phyloP scores from a whole-genome alignment of 2,797 vertebrate genomes.

The Lepidocolaptes lacrymiger region DNA sequence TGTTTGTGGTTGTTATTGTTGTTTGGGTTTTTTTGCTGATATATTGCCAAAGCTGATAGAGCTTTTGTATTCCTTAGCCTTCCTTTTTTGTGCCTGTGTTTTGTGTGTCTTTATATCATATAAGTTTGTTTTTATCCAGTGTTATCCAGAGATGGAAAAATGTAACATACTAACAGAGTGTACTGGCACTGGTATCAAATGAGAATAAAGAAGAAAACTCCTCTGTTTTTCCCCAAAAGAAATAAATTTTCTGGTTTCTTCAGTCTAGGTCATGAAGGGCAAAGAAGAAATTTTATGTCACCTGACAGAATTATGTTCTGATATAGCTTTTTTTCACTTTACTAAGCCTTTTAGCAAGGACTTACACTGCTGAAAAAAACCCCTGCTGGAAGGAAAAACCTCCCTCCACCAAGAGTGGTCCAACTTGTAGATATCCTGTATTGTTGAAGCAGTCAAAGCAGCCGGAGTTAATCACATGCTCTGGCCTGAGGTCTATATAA shows the following conservation, averaged over 20 bases:
- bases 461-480: slow-evolving; percentile 19
- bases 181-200: not conserved
- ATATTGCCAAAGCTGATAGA: not conserved
- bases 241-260: not conserved
- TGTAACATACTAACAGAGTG: not conserved
- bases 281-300: not conserved
- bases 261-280: not conserved
- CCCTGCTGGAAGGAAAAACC: not conserved
- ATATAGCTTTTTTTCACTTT: not conserved
- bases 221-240: not conserved
- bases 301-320: not conserved
- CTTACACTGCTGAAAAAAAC: not conserved
- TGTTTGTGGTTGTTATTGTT: too few species aligned
- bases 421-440: not conserved
- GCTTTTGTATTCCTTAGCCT: not conserved
- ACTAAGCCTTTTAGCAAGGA: not conserved
- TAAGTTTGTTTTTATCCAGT: not conserved
- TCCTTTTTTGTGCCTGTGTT: not conserved
- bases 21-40: not conserved
- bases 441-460: not conserved
- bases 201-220: not conserved
- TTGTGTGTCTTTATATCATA: not conserved
- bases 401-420: not conserved
- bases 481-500: slow-evolving; percentile 35
- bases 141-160: not conserved